Evolutionary conservation across 1,140 invertebrate species (phyloP), one percentile per base, ranked within the genome.

Genomic region (Stenopsyche tienmushanensis): DNA sequence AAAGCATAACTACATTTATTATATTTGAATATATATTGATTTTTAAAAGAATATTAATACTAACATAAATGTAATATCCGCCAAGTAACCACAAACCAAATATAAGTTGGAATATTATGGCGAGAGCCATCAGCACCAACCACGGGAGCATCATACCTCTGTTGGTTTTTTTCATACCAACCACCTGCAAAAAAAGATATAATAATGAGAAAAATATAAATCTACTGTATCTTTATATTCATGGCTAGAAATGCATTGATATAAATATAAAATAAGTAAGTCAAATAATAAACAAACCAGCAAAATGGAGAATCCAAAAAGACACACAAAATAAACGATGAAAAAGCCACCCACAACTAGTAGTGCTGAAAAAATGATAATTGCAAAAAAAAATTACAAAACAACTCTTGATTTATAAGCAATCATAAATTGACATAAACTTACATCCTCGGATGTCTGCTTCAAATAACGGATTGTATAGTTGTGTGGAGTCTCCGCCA

Each of bases 31-130:
- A 39, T 21, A 49, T 29, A 7, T 7, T 39, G 17, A 15, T 9
- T 49, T 49, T 7, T 9, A n/a, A n/a, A n/a, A n/a, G n/a, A n/a
- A n/a, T 7, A 2, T 9, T 8, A 13, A 50, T 39, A 83, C 90
- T 90, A 80, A 94, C 91, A 81, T 93, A 93, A 75, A 94, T 93
- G 73, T 94, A 94, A 72, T 94, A 94, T 44, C 91, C 91, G 58
- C 88, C 89, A 41, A 93, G 77, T 0, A 93, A 79, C 90, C 91
- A 93, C 17, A 94, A 73, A 9, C 91, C 90, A 78, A 92, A 93
- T 10, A 88, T 72, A 44, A 91, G 78, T 75, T 93, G 90, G 72
- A 93, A 93, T 0, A 86, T 57, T 57, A 91, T 88, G 15, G 86
- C 85, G 1, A 91, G 72, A 2, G 85, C 84, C 81, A 91, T 87